These are phyloP conservation scores for Torymus tubicola DNA, from an alignment of 2,888 invertebrate species.

Conservation along the genomic window DNA sequence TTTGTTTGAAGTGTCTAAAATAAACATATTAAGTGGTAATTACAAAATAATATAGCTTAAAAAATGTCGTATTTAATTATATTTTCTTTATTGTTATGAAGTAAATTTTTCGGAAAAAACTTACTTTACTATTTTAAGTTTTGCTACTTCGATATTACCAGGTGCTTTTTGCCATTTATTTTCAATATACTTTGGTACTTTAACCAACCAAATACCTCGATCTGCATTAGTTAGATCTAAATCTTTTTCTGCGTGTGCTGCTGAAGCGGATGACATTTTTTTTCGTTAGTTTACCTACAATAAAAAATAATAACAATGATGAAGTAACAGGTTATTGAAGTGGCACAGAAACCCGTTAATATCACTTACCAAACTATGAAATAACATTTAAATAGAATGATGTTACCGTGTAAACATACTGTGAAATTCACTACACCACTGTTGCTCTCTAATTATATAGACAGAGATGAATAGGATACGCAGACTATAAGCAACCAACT, in stretches of 20 bases:
- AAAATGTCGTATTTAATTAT: conserved; percentile 4
- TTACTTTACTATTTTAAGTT: conserved; percentile 90
- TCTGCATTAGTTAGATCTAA: conserved; percentile 92
- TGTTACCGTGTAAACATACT: too few relatives aligned
- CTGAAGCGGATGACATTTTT: conserved; percentile 58
- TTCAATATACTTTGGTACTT: conserved; percentile 96
- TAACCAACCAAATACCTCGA: conserved; percentile 97
- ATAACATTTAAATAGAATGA: too few relatives aligned
- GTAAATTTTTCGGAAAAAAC: conserved; percentile 50
- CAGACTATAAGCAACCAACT: too few relatives aligned
- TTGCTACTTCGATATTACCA: conserved; percentile 95
- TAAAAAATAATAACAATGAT: too few relatives aligned
- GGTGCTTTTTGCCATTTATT: conserved; percentile 95
- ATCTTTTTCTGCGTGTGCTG: conserved; percentile 84
- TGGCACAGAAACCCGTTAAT: too few relatives aligned
- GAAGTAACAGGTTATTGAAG: too few relatives aligned
- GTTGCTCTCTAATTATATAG: too few relatives aligned
- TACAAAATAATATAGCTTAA: conserved; percentile 7
- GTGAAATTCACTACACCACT: too few relatives aligned
- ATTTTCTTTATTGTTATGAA: background rate
- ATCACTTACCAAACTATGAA: too few relatives aligned
- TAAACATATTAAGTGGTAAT: conserved; percentile 16
- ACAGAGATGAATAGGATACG: too few relatives aligned
- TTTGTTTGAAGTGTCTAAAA: conserved; percentile 83
- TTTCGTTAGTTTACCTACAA: background rate